A percentile compares a stretch with the other conserved stretches of the same genome.
phyloP scores from a whole-genome alignment of 1,140 invertebrate species.

The Bemisia tabaci region DNA sequence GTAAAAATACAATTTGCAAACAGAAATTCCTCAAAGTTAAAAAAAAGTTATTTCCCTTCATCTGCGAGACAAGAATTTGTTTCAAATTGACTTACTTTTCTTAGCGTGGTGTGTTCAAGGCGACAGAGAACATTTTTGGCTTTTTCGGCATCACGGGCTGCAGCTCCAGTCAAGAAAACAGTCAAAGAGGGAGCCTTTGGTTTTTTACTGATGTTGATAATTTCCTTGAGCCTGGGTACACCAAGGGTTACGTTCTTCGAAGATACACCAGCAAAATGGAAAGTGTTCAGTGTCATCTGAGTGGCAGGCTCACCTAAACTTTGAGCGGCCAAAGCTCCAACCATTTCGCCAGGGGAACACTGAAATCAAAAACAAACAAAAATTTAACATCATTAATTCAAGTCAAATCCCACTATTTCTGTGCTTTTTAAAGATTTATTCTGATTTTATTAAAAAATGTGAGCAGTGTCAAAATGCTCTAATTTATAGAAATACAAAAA shows the following conservation, averaged over 20 bases:
- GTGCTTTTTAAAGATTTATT: no score
- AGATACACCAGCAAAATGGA: conserved; percentile 99
- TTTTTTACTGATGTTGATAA: conserved; percentile 98
- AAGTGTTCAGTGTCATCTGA: conserved; percentile 99
- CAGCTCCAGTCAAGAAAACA: conserved; percentile 88
- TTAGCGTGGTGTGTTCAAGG: conserved; percentile 91
- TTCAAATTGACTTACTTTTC: conserved; percentile 76
- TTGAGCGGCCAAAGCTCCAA: conserved; percentile 95
- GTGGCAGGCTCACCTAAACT: conserved; percentile 98
- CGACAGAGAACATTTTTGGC: conserved; percentile 97
- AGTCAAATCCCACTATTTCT: no score
- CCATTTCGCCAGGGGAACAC: conserved; percentile 92
- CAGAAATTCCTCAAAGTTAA: no score
- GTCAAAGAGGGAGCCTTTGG: conserved; percentile 98
- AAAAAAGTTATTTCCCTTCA: no score
- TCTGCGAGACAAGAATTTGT: no score
- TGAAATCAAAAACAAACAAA: conserved; percentile 23
- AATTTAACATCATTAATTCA: no score
- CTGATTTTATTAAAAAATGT: no score
- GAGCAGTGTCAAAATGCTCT: no score
- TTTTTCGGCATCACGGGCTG: conserved; percentile 95
- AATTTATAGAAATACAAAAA: no score
- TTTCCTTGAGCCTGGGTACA: conserved; percentile 94
- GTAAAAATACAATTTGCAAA: no score
- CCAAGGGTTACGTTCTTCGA: conserved; percentile 99